Evolutionary conservation across 53 echinoderm and acorn worm genomes (phyloP).

Genomic region (Holothuria leucospilota): DNA sequence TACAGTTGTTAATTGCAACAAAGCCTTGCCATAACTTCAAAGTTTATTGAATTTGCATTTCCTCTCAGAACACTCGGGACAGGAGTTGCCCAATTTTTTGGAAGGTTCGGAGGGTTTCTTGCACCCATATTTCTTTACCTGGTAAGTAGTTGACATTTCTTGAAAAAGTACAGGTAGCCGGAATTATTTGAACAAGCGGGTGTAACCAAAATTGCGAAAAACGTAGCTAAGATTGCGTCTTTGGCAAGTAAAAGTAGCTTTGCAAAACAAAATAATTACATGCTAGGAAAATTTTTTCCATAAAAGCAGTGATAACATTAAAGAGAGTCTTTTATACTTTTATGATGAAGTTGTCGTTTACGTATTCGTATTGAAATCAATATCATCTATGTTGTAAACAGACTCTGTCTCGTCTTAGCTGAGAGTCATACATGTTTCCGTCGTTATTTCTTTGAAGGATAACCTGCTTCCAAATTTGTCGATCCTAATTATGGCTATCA

Average conservation of each 20-base stretch:
- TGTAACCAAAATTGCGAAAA: background rate
- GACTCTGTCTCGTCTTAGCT: too few species aligned
- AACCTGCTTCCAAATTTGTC: constrained; percentile 6
- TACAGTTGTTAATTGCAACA: too few species aligned
- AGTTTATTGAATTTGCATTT: background rate
- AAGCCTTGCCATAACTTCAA: background rate
- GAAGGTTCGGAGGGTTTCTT: constrained; percentile 25
- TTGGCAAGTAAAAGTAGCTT: background rate
- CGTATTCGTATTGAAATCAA: too few species aligned
- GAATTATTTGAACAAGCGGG: background rate
- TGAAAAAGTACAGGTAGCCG: background rate
- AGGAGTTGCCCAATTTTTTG: constrained; percentile 25
- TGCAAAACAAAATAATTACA: background rate
- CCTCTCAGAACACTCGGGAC: constrained; percentile 20
- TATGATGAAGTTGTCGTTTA: too few species aligned
- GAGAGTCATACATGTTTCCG: too few species aligned
- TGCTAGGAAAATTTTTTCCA: background rate
- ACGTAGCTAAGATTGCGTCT: background rate
- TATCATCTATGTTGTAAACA: too few species aligned
- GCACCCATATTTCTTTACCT: constrained; percentile 21
- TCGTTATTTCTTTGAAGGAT: background rate
- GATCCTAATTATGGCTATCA: background rate
- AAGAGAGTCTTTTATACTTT: too few species aligned
- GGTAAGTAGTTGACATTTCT: background rate
- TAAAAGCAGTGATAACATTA: too few species aligned